Conservation (phyloP, 2,888 invertebrate genomes). For the Stegophylla sp. region DNA sequence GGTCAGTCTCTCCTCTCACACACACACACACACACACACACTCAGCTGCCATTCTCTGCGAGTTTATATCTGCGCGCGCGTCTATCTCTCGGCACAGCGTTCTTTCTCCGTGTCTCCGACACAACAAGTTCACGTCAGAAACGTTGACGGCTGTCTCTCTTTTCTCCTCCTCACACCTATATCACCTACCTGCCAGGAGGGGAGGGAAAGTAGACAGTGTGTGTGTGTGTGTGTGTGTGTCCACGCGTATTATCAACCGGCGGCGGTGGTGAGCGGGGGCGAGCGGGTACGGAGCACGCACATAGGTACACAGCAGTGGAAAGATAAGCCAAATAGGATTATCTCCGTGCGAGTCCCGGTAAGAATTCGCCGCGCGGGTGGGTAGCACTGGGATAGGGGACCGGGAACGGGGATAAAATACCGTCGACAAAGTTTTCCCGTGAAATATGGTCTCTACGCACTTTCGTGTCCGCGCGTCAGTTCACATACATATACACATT, state of each 20-base stretch:
- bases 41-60: too few species aligned
- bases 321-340: slow-evolving; percentile 32
- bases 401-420: background rate
- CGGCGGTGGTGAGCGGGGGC: background rate
- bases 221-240: background rate
- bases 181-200: too few species aligned
- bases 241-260: background rate
- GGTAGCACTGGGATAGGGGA: background rate
- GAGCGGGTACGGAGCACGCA: background rate
- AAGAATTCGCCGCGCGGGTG: background rate
- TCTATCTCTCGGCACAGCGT: too few species aligned
- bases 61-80: background rate
- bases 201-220: background rate
- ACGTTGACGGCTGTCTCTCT: slow-evolving; percentile 1
- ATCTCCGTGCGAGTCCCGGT: background rate
- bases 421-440: slow-evolving; percentile 5
- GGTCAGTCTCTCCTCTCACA: background rate
- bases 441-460: slow-evolving; percentile 25
- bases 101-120: background rate
- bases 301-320: slow-evolving; percentile 9
- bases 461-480: slow-evolving; percentile 9
- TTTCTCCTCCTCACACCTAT: too few species aligned
- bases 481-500: background rate
- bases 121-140: background rate
- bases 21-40: too few species aligned